Conservation (phyloP, 2,888 invertebrate species). For the Acanthosepion esculentum region DNA sequence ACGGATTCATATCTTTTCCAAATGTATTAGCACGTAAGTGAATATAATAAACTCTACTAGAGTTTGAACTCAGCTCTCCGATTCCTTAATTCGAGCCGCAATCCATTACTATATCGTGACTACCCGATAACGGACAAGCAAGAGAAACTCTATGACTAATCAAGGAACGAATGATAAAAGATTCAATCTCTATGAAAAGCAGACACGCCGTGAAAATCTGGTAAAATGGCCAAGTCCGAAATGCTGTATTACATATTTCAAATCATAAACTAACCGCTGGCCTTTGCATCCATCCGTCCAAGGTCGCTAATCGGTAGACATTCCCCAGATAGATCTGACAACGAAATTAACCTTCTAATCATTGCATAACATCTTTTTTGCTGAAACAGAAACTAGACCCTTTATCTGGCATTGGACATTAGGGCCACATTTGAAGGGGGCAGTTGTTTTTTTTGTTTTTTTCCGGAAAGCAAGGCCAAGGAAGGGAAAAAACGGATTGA, state of each 20-base stretch:
- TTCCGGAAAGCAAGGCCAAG: too few relatives aligned
- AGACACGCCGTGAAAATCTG: background rate
- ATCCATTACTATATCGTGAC: too few relatives aligned
- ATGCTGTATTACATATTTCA: background rate
- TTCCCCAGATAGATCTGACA: background rate
- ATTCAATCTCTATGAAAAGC: too few relatives aligned
- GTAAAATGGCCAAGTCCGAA: background rate
- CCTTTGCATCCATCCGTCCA: background rate
- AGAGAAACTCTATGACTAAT: too few relatives aligned
- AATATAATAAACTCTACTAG: too few relatives aligned
- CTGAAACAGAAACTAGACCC: background rate
- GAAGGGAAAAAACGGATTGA: too few relatives aligned
- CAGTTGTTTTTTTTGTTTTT: background rate
- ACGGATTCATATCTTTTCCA: too few relatives aligned
- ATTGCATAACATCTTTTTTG: background rate
- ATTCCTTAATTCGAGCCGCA: too few relatives aligned
- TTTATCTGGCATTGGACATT: background rate
- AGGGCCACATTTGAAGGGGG: background rate
- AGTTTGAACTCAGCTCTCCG: too few relatives aligned
- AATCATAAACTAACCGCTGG: background rate
- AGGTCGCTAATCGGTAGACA: background rate
- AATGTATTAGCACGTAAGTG: too few relatives aligned
- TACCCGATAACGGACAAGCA: too few relatives aligned
- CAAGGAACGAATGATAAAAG: too few relatives aligned
- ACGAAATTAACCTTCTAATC: background rate